Conservation (phyloP, 2,113 vertebrate species). For the Columbina picui region DNA sequence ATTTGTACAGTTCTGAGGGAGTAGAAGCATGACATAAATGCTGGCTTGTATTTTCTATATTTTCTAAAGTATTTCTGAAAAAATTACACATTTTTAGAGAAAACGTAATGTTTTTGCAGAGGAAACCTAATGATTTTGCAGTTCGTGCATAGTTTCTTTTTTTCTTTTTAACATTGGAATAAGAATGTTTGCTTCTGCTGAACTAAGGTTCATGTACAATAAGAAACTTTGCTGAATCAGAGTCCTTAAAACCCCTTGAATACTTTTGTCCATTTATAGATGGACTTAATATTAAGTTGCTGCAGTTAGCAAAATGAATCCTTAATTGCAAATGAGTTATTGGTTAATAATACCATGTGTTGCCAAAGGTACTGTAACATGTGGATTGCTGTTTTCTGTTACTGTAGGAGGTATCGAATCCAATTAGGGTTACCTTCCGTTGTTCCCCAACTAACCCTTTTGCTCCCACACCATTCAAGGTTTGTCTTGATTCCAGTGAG, state of each 20-base stretch:
- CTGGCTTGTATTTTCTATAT: not conserved
- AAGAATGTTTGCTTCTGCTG: not conserved
- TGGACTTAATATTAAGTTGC: not conserved
- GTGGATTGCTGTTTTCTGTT: slow-evolving; percentile 83
- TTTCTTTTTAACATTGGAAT: not conserved
- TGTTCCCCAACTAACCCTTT: slow-evolving; percentile 97
- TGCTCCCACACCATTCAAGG: slow-evolving; percentile 97
- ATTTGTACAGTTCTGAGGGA: not conserved
- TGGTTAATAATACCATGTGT: not conserved
- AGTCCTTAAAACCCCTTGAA: not conserved
- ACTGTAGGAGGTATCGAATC: slow-evolving; percentile 89
- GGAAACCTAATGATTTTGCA: not conserved
- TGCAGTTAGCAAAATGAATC: not conserved
- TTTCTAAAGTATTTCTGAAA: not conserved
- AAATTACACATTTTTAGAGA: not conserved
- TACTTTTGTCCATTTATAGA: not conserved
- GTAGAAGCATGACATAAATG: not conserved
- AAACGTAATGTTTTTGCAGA: not conserved
- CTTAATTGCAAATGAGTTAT: not conserved
- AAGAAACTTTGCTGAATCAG: not conserved
- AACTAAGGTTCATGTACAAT: not conserved
- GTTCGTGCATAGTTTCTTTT: not conserved
- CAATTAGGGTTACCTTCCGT: slow-evolving; percentile 88
- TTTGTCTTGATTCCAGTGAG: slow-evolving; percentile 79
- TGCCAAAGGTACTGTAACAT: slow-evolving; percentile 44